Base-by-base conservation (phyloP, 2,113 vertebrate genomes). In the Lampris incognitus region DNA sequence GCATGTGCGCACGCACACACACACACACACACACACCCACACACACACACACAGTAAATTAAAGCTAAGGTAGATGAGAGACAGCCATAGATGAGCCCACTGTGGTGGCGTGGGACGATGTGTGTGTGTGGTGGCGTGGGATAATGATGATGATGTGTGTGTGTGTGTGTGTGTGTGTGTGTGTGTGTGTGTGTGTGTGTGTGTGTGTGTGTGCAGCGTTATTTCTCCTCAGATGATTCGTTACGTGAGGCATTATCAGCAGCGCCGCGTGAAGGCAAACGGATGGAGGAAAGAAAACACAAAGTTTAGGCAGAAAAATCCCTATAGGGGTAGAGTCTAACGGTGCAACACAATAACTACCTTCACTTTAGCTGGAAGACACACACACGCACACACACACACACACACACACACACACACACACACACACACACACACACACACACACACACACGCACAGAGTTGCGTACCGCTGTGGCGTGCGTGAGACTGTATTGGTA, bases 401-500 rank as follows among this genome's bases (percentile, higher is more conserved):
- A 9, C 51, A 10, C 7, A 55, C 9, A 9, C n/a, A 1, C n/a
- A 6, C 41, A 24, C 5, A 52, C 51, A 52, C 5, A 8, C 13
- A 67, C 10, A 54, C 10, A 55, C 13, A 68, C 11, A 54, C 50
- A 55, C 51, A 56, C 66, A 55, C 13, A 9, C 51, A 10, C 7
- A 55, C 9, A 9, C n/a, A 1, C n/a, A 6, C 42, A 24, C 40
- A 46, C 41, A 24, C 61, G 37, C 42, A 48, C 42, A 24, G 42
- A 24, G 4, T 10, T 40, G 3, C 51, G 3, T 38, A 38, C 6
- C 61, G 11, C n/a, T 5, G 50, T 36, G 40, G n/a, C 37, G 49
- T 41, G 38, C 40, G 50, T 67, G 50, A 4, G 13, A 50, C 11
- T 36, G 48, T 42, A 86, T 86, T 86, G 67, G 69, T 74, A 83